phyloP scores from a whole-genome alignment of 1,140 invertebrate species.

The Drosophila auraria region DNA sequence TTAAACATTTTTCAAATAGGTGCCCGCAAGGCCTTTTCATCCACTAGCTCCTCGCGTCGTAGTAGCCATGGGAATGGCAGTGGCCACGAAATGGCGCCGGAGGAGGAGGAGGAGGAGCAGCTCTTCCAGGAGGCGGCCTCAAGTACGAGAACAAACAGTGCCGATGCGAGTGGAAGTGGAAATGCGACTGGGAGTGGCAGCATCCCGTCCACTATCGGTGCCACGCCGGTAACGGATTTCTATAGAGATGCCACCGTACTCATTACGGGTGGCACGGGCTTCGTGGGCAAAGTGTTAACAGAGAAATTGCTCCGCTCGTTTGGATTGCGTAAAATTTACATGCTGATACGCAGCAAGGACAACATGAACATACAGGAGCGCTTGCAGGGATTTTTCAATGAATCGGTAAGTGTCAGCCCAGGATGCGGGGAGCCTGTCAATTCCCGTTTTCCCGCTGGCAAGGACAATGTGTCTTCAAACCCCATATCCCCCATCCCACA shows the following conservation, averaged over 20 bases:
- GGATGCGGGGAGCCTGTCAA: constrained; percentile 41
- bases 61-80: constrained; percentile 48
- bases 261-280: constrained; percentile 91
- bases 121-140: constrained; percentile 44
- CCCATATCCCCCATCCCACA: constrained; percentile 73
- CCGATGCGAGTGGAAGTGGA: constrained; percentile 14
- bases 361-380: constrained; percentile 89
- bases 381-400: constrained; percentile 88
- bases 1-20: constrained; percentile 4
- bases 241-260: constrained; percentile 86
- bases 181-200: constrained; percentile 18
- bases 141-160: constrained; percentile 33
- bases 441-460: constrained; percentile 6
- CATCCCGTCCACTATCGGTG: constrained; percentile 14
- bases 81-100: constrained; percentile 29
- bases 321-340: constrained; percentile 90
- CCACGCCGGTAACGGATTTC: constrained; percentile 82
- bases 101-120: constrained; percentile 31
- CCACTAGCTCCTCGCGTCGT: constrained; percentile 70
- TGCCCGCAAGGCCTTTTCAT: constrained; percentile 68
- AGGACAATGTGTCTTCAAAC: constrained; percentile 43
- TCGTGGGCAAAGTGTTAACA: constrained; percentile 94
- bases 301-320: constrained; percentile 94
- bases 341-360: constrained; percentile 93
- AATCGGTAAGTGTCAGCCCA: constrained; percentile 86